Evolutionary conservation across 2,888 invertebrate species (phyloP).

Genomic region (Catocala sponsa): DNA sequence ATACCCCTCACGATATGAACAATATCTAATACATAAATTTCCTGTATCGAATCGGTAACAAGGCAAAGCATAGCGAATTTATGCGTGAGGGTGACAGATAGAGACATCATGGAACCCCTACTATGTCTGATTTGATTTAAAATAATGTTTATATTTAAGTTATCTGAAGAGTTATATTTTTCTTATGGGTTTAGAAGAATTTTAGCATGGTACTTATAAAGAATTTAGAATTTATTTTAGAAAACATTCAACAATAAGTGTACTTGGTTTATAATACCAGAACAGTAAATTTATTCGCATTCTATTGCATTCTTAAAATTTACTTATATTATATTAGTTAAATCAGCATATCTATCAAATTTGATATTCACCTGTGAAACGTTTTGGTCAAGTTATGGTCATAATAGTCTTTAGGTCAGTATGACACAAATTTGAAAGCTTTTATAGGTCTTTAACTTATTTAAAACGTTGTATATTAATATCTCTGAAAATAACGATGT

Average conservation of each 20-base stretch:
- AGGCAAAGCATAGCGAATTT: conserved; percentile 65
- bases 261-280: no score
- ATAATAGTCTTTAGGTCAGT: no score
- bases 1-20: conserved; percentile 45
- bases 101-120: conserved; percentile 62
- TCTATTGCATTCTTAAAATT: no score
- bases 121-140: conserved; percentile 51
- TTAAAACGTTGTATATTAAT: no score
- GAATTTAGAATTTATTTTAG: background rate
- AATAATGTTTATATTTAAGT: conserved; percentile 44
- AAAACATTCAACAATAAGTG: background rate
- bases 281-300: no score
- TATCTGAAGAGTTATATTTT: conserved; percentile 40
- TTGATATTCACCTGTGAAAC: no score
- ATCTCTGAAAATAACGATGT: no score
- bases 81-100: conserved; percentile 62
- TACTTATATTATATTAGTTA: no score
- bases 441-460: no score
- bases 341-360: no score
- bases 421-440: no score
- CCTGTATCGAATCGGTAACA: conserved; percentile 60
- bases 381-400: no score
- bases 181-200: conserved; percentile 21
- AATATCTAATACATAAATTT: conserved; percentile 54
- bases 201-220: background rate